Evolutionary conservation across 2,888 invertebrate genomes (phyloP), one percentile per base, ranked within the genome.

Genomic region (Creontiades dilutus): DNA sequence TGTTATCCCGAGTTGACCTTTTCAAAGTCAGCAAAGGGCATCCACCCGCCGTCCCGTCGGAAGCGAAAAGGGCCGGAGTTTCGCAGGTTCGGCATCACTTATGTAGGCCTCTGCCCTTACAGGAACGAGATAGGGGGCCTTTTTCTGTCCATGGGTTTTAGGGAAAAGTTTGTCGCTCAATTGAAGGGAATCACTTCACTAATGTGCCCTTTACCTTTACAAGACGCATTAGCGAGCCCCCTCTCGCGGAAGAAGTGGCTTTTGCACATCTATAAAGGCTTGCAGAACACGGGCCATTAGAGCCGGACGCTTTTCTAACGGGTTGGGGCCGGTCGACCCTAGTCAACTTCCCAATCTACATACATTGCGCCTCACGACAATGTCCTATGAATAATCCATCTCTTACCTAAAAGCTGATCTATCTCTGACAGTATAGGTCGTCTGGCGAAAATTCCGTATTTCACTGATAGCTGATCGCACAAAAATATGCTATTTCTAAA

Each of bases 181-280:
- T 82, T 82, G 82, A 19, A 82, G 82, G 55, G 82, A 82, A 82
- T 82, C 82, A 82, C 82, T 82, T 52, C 28, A 23, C 55, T 82
- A 82, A 82, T 82, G 82, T 52, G 52, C 52, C 27, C 19, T 78
- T 37, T 16, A 37, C 78, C 47, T 78, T 46, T 46, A 16, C 78
- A 46, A 47, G 78, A 78, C 37, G 46, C 47, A 37, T 47, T 46
- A 75, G 23, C 16, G n/a, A 37, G n/a, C n/a, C n/a, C 5, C 28
- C 28, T 11, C 46, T 78, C 78, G 1, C 78, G 16, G 46, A 1
- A 78, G 47, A 14, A n/a, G 19, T 16, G 47, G 46, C 78, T 78
- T 78, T 78, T 16, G 78, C n/a, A 19, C 78, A 78, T 37, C 7
- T 37, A 37, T 78, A 47, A 78, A 78, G 78, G 37, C 78, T 78